Base-by-base conservation (phyloP, 1,140 invertebrate species). In the Ooceraea biroi region DNA sequence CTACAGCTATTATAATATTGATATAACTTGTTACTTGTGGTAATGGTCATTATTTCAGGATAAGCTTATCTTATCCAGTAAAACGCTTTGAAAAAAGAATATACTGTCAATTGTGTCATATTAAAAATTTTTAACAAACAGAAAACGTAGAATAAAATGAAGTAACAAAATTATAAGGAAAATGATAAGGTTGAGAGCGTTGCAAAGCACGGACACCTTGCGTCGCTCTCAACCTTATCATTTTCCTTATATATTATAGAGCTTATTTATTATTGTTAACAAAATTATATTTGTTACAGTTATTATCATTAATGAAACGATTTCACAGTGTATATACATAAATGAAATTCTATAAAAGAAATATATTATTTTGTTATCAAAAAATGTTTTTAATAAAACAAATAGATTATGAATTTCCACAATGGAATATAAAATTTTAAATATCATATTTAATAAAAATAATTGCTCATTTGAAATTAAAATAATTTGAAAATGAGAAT, bases 251-350 rank as follows among this genome's bases (percentile, higher is more conserved):
- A n/a, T n/a, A n/a, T n/a, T n/a, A n/a, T n/a, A n/a, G n/a, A n/a
- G n/a, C n/a, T n/a, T n/a, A n/a, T 52, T 52, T 41, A 36, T 72
- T 22, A 65, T 65, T 14, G 17, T n/a, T n/a, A n/a, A n/a, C n/a
- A 14, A 50, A 50, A 1, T 5, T 52, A 36, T 41, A n/a, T n/a
- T 63, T 8, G 30, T 36, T 36, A 8, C n/a, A 57, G 1, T 17
- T 19, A 19, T 52, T 52, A 5, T 30, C 19, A 30, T 25, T 19
- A 46, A 5, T 11, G 41, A 11, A 65, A 44, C 1, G 1, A 22
- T 65, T 12, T 65, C 25, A 10, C 14, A 63, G 27, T 36, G 3
- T 65, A 22, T 11, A 14, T 22, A 22, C 36, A 63, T 63, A 36
- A 61, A 30, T 63, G 7, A 30, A 11, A 5, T 44, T 65, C 19